Evolutionary conservation across 2,113 vertebrate species (phyloP).

Genomic region (Tachycineta bicolor): DNA sequence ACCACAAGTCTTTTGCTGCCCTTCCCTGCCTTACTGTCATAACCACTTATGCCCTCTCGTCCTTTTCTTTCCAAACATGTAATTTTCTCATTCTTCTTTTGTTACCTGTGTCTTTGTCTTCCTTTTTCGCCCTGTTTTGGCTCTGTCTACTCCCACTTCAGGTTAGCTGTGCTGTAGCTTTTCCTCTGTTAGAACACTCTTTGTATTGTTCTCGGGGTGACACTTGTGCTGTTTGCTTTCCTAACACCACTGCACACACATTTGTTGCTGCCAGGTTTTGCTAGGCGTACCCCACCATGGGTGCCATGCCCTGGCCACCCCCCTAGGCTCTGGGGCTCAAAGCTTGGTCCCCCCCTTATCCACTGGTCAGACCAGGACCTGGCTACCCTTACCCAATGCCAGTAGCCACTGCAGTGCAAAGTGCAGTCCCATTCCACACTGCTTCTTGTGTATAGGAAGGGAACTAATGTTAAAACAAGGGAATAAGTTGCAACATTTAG

Average conservation of each 20-base stretch:
- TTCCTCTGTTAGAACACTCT: not conserved
- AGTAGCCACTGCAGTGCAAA: not conserved
- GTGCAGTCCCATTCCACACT: not conserved
- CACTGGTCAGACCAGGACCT: too few relatives aligned
- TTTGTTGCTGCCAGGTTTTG: conserved; percentile 2
- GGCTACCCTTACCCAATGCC: fast-evolving
- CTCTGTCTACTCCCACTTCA: not conserved
- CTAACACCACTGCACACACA: not conserved
- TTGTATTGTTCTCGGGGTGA: not conserved
- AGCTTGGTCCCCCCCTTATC: too few relatives aligned
- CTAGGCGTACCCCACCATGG: fast-evolving
- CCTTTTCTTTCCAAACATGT: not conserved
- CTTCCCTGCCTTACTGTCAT: not conserved
- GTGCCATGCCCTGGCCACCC: not conserved
- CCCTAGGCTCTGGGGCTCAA: not conserved
- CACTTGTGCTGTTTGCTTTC: not conserved
- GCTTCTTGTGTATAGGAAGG: not conserved
- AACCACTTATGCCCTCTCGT: not conserved
- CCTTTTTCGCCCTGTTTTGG: not conserved
- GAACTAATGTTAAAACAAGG: not conserved
- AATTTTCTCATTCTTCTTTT: not conserved
- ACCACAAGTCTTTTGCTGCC: not conserved
- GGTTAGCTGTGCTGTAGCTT: not conserved
- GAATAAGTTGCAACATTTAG: not conserved
- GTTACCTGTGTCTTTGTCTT: not conserved